Conservation (phyloP, 1,140 invertebrate species). For the Drosophila parabipectinata region DNA sequence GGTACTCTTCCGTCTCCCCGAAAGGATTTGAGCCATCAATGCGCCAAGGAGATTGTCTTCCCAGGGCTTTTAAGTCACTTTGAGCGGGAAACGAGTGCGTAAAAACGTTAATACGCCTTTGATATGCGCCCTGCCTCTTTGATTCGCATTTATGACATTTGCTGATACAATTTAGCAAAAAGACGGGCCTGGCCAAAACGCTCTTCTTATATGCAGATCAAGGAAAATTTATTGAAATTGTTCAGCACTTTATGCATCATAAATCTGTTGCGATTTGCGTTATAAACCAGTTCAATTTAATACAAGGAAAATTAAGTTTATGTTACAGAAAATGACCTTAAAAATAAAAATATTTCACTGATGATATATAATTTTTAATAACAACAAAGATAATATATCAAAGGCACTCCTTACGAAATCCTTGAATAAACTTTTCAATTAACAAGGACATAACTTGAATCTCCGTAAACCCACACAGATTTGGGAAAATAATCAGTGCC, state of each 20-base stretch:
- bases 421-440: conserved; percentile 44
- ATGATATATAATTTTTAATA: no score
- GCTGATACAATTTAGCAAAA: conserved; percentile 68
- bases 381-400: not conserved
- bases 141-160: conserved; percentile 73
- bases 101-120: conserved; percentile 76
- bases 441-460: conserved; percentile 23
- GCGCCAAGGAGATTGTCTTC: conserved; percentile 14
- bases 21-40: conserved; percentile 63
- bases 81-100: conserved; percentile 49
- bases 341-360: not conserved
- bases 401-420: not conserved
- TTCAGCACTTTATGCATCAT: conserved; percentile 55
- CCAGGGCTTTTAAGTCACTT: conserved; percentile 58
- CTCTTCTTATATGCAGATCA: conserved; percentile 61
- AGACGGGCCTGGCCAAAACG: conserved; percentile 20
- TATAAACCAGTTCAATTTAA: conserved; percentile 20
- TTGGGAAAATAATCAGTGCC: conserved; percentile 8
- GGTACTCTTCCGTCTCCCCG: conserved; percentile 71
- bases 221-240: conserved; percentile 68
- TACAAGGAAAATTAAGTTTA: conserved; percentile 12
- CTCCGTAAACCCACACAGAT: not conserved
- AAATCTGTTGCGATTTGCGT: conserved; percentile 54
- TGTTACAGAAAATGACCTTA: not conserved
- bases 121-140: conserved; percentile 29